These are phyloP conservation scores for Ectemnius lituratus DNA, from an alignment of 2,888 invertebrate genomes.

Conservation along the genomic window DNA sequence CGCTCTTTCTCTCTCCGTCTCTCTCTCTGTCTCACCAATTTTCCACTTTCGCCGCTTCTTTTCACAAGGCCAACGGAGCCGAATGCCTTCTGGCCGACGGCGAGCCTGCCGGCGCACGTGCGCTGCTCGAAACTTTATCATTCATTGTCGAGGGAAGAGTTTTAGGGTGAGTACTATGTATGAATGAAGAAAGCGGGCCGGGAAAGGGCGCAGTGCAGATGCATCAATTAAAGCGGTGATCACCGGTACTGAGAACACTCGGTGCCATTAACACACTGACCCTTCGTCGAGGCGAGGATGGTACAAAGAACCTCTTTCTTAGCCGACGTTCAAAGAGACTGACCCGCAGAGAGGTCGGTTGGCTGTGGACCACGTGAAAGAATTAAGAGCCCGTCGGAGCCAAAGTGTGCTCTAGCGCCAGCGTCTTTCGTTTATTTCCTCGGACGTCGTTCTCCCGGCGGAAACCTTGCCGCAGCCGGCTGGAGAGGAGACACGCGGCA, in stretches of 20 bases:
- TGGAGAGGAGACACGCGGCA: conserved; percentile 5
- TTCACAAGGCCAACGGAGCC: conserved; percentile 20
- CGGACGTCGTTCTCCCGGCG: conserved; percentile 1
- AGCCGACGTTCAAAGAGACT: not conserved
- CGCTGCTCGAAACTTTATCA: too few relatives aligned
- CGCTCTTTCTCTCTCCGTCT: too few relatives aligned
- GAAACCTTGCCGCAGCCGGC: not conserved
- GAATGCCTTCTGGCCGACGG: not conserved
- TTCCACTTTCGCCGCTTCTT: conserved; percentile 46
- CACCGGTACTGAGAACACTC: too few relatives aligned
- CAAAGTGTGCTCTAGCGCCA: conserved; percentile 5
- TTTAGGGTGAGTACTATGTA: too few relatives aligned
- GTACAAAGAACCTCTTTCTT: not conserved
- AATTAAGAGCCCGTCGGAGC: not conserved
- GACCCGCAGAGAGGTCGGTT: too few relatives aligned
- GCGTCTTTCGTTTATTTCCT: conserved; percentile 14
- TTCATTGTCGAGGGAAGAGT: too few relatives aligned
- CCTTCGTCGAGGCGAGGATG: too few relatives aligned
- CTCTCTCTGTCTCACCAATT: conserved; percentile 34
- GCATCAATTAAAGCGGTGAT: too few relatives aligned
- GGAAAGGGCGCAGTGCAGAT: too few relatives aligned
- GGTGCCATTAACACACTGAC: too few relatives aligned
- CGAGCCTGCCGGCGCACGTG: not conserved
- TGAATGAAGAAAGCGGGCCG: too few relatives aligned
- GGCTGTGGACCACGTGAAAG: conserved; percentile 4